Percentiles rank a stretch among this genome's conserved stretches.
Conservation (phyloP, 2,797 vertebrate species). For the Gephyroberyx darwinii region DNA sequence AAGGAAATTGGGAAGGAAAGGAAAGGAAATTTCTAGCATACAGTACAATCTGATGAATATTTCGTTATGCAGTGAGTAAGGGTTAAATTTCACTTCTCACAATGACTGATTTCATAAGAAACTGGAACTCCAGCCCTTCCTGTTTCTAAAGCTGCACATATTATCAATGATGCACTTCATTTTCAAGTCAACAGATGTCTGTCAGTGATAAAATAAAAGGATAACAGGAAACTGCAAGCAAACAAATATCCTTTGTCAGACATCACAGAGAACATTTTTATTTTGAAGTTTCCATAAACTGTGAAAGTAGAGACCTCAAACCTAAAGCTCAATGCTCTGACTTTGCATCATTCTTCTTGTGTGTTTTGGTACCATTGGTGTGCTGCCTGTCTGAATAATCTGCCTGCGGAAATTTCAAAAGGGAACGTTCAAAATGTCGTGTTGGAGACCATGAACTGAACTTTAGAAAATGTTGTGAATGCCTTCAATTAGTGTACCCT, state of each 20-base stretch:
- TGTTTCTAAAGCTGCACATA: constrained; percentile 46
- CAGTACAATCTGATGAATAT: neutral
- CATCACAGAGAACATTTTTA: neutral
- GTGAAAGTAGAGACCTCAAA: neutral
- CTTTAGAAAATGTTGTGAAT: no score
- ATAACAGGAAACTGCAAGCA: constrained; percentile 27
- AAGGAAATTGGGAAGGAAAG: no score
- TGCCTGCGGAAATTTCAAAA: no score
- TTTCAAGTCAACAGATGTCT: constrained; percentile 28
- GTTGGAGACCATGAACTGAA: no score
- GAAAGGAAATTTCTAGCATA: neutral
- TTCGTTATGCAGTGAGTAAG: neutral
- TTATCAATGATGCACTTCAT: neutral
- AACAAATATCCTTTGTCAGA: neutral
- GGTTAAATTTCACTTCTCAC: constrained; percentile 37
- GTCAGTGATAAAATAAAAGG: constrained; percentile 21
- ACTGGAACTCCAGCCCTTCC: constrained; percentile 59
- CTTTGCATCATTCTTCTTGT: no score
- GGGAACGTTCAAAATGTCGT: no score
- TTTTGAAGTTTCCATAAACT: neutral
- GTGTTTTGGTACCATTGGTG: no score
- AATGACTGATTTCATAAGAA: constrained; percentile 57
- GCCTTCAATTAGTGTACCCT: no score
- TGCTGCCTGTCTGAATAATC: no score
- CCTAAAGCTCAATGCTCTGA: neutral